Base-by-base conservation (phyloP, 1,140 invertebrate genomes). In the Bradynema listronoti region DNA sequence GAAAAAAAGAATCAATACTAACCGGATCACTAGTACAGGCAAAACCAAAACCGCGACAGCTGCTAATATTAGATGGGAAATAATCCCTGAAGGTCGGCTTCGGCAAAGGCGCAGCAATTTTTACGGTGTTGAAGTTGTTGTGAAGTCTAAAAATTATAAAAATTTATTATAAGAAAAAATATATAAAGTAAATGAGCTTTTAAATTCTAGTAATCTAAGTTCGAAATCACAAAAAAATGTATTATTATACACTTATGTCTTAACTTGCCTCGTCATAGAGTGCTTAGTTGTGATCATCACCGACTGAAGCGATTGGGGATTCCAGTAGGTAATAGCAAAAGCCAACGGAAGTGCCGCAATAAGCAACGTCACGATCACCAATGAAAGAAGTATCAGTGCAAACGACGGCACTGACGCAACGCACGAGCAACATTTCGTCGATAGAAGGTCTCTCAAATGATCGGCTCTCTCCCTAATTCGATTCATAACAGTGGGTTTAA, bases 371-470 rank as follows among this genome's bases (percentile, higher is more conserved):
- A 68, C 41, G 11, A 68, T 19, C 14, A 68, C 22, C 25, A 69
- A 32, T 7, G 53, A 47, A n/a, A 68, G 24, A 9, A 68, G 25
- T 2, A 72, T 41, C 4, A 68, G 61, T 14, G 56, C 43, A 9
- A 72, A 27, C 11, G 69, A 69, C 16, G 66, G 66, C n/a, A 68
- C 46, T 16, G 69, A 52, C 25, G 47, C 60, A 19, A 56, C 45
- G 47, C 68, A 66, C 22, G 53, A 49, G 47, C 65, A 67, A 49
- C 58, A 67, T 24, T 65, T 68, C 29, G 49, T 65, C 6, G 62
- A 51, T 33, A 64, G 19, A 27, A 34, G 55, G 30, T 34, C 29
- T n/a, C 64, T 49, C 19, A 64, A 64, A 32, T 55, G 34, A 42
- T 64, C 62, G 30, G 61, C 60, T n/a, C 59, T 34, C n/a, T 32